Evolutionary conservation across 2,888 invertebrate species (phyloP).

Genomic region (Eupsilia transversa): DNA sequence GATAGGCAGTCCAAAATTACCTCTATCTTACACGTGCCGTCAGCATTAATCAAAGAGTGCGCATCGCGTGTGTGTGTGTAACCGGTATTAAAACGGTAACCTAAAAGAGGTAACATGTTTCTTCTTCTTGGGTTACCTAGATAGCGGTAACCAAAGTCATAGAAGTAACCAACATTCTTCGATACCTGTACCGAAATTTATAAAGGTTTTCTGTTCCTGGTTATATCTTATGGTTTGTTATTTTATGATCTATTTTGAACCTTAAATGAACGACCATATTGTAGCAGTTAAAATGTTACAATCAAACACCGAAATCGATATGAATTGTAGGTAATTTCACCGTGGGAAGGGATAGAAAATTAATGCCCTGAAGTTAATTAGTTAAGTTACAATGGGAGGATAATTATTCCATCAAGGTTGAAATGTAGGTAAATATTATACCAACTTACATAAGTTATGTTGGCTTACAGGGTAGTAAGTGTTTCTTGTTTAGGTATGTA

Average conservation of each 20-base stretch:
- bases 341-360: conserved; percentile 35
- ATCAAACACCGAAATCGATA: conserved; percentile 50
- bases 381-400: conserved; percentile 37
- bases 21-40: too few relatives aligned
- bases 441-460: conserved; percentile 21
- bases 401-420: conserved; percentile 52
- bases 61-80: too few relatives aligned
- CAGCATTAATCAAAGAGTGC: too few relatives aligned
- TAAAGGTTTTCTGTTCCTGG: too few relatives aligned
- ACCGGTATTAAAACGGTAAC: too few relatives aligned
- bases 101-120: too few relatives aligned
- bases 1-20: too few relatives aligned
- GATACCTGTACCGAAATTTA: too few relatives aligned
- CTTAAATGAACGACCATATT: not conserved
- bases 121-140: too few relatives aligned
- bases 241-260: not conserved
- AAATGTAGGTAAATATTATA: conserved; percentile 43
- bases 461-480: conserved; percentile 1
- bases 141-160: too few relatives aligned
- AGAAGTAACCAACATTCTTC: too few relatives aligned
- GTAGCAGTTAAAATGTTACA: conserved; percentile 15
- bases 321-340: conserved; percentile 35
- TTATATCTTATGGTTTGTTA: not conserved
- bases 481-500: conserved; percentile 35
- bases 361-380: conserved; percentile 53